Percentiles rank a stretch among this genome's conserved stretches.
phyloP scores from a whole-genome alignment of 2,113 vertebrate species.

The Xiphophorus couchianus region DNA sequence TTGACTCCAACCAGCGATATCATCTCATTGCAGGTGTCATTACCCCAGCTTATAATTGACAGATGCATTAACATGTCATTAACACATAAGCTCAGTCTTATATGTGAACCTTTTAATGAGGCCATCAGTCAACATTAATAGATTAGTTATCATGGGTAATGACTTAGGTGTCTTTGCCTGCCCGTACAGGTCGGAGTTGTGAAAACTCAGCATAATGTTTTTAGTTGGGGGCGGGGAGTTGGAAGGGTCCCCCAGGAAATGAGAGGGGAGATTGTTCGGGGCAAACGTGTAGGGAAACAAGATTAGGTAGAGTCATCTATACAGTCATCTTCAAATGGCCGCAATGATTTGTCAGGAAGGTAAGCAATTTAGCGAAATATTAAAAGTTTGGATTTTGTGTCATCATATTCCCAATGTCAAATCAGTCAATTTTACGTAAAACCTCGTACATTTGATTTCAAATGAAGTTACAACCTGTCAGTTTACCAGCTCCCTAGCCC shows the following conservation, averaged over 20 bases:
- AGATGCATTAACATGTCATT: conserved; percentile 84
- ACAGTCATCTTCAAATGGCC: conserved; percentile 39
- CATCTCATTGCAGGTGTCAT: conserved; percentile 77
- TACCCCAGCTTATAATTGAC: conserved; percentile 79
- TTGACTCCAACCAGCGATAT: conserved; percentile 72
- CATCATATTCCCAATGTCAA: neutral
- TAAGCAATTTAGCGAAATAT: conserved; percentile 12
- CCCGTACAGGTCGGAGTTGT: conserved; percentile 70
- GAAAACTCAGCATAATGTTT: conserved; percentile 73
- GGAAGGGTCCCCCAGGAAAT: conserved; percentile 44
- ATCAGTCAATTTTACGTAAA: neutral
- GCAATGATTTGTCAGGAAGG: conserved; percentile 31
- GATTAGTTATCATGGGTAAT: conserved; percentile 81
- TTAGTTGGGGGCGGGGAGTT: conserved; percentile 23
- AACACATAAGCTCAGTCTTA: conserved; percentile 82
- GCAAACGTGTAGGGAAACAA: conserved; percentile 47
- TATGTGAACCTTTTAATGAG: conserved; percentile 83
- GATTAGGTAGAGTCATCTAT: conserved; percentile 29
- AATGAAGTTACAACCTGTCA: conserved; percentile 27
- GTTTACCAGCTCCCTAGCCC: conserved; percentile 41
- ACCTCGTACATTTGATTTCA: neutral
- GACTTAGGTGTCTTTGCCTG: conserved; percentile 77
- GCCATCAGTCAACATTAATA: conserved; percentile 82
- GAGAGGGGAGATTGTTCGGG: conserved; percentile 57
- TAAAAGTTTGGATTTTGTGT: neutral